A percentile compares a stretch with the other conserved stretches of the same genome.
phyloP scores from a whole-genome alignment of 2,797 vertebrate genomes.

The Sylvilagus floridanus region DNA sequence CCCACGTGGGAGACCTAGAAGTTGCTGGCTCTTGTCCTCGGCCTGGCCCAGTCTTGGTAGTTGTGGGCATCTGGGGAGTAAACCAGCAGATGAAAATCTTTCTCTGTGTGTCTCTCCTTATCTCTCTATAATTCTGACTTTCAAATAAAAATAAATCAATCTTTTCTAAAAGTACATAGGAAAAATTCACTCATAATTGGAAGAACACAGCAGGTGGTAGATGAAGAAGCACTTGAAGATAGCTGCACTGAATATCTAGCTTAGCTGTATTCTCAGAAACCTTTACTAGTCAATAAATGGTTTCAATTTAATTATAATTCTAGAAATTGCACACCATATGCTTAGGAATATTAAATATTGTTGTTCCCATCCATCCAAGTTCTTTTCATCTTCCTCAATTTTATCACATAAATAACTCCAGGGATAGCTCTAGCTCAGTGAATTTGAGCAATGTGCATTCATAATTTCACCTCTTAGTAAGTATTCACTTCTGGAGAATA shows the following conservation, averaged over 20 bases:
- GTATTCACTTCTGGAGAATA: background rate
- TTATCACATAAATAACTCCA: background rate
- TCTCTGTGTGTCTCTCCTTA: no score
- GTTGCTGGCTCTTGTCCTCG: no score
- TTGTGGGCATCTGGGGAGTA: no score
- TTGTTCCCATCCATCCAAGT: background rate
- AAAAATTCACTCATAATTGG: background rate
- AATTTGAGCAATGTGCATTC: background rate
- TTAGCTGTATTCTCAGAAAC: background rate
- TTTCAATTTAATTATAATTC: background rate
- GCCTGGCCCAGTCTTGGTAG: no score
- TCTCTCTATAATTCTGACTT: no score
- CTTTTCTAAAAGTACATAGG: no score
- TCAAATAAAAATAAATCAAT: no score
- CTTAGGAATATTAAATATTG: background rate
- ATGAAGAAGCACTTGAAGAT: background rate
- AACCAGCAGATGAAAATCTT: no score
- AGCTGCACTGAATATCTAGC: background rate
- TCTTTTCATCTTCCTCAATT: background rate
- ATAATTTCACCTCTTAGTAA: background rate
- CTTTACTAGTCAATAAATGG: background rate
- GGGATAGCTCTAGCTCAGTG: background rate
- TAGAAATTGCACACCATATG: background rate
- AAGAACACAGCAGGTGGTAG: background rate
- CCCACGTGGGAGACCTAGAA: no score